Base-by-base conservation (phyloP, 1,140 invertebrate species). In the Neodiprion virginianus region DNA sequence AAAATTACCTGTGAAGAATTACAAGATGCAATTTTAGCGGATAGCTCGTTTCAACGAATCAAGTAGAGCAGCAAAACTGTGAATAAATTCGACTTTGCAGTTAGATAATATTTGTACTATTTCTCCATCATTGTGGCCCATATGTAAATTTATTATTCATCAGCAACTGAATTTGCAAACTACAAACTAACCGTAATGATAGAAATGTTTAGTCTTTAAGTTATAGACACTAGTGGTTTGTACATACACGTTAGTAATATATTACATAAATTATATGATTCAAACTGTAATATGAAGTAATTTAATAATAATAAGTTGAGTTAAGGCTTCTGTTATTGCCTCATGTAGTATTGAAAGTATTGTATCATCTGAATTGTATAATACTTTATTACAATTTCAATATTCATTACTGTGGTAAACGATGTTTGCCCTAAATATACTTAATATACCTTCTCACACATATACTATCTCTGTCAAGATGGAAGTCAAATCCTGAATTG, bases 231-330 rank as follows among this genome's bases (percentile, higher is more conserved):
- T 74, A 74, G 53, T 71, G 61, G 70, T 66, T 72, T 77, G 76
- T 77, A 77, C 65, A 77, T 77, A 77, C 70, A 76, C 49, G 28
- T 47, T n/a, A 75, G 71, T 72, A 66, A 74, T 74, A 77, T 74
- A 69, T 69, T 61, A 17, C 11, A 69, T 69, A 61, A 69, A 69
- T 65, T 65, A 21, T 65, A 65, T 65, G 61, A 65, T 17, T 65
- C 12, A 69, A 10, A 69, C n/a, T 69, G 23, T 12, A 69, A 69
- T 69, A 69, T 69, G 40, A 17, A 69, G 67, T 69, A 47, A 69
- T 23, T 17, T 11, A 11, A 21, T 0, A 11, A 21, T 0, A 21
- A 21, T 21, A 21, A 69, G 40, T 69, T 21, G 7, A 65, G 17
- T 65, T 65, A 69, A 21, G 40, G 40, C 11, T 23, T 47, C 40